Conservation (phyloP, 2,797 vertebrate genomes). For the Sebastes cheni region DNA sequence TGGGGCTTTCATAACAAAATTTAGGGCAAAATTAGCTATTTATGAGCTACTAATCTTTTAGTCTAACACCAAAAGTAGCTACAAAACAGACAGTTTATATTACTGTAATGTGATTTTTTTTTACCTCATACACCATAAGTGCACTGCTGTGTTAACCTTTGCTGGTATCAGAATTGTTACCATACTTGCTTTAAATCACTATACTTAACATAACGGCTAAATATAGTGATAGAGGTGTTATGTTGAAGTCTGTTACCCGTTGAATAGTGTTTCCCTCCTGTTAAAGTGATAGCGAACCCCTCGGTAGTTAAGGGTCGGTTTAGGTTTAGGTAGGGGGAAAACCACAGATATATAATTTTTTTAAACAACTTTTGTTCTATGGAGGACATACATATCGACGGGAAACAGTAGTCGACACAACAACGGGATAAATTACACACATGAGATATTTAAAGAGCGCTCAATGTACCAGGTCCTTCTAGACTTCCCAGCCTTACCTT, state of each 20-base stretch:
- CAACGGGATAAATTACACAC: not conserved
- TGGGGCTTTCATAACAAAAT: not conserved
- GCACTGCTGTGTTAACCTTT: not conserved
- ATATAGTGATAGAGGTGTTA: not conserved
- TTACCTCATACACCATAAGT: not conserved
- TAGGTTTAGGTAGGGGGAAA: no score
- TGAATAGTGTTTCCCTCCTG: no score
- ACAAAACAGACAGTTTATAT: not conserved
- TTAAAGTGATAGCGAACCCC: no score
- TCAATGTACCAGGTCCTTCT: rapidly evolving
- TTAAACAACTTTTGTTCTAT: no score
- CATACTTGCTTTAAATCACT: not conserved
- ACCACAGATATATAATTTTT: no score
- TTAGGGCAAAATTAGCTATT: not conserved
- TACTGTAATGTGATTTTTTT: not conserved
- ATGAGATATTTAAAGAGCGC: not conserved
- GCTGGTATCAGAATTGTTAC: not conserved
- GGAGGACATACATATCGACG: no score
- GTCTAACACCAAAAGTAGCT: not conserved
- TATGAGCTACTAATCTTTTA: not conserved
- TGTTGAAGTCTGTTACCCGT: no score
- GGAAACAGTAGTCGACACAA: no score
- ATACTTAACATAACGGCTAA: not conserved
- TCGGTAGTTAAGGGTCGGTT: no score
- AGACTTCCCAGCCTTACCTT: no score